These are phyloP conservation scores for Chrysemys picta DNA, from an alignment of 2,113 vertebrate species.

Conservation along the genomic window DNA sequence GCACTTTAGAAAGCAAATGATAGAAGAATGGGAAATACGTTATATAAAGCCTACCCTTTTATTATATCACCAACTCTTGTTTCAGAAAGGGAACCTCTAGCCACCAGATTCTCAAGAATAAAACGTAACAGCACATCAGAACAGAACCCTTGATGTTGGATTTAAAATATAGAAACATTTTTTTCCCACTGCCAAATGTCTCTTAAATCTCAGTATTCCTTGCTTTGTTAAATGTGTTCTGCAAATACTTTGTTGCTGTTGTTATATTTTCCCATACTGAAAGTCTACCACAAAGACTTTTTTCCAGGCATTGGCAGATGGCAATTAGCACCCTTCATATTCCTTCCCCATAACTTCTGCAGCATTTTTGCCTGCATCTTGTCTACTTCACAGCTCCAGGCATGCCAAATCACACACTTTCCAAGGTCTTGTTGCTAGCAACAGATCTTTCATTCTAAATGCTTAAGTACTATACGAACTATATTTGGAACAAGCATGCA, in stretches of 20 bases:
- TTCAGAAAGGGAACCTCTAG: conserved; percentile 2
- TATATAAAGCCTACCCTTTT: neutral
- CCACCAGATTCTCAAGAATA: neutral
- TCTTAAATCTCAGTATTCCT: conserved; percentile 40
- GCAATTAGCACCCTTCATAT: conserved; percentile 75
- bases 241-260: conserved; percentile 63
- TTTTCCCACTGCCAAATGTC: conserved; percentile 56
- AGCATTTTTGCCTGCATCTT: conserved; percentile 69
- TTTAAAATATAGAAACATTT: conserved; percentile 43
- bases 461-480: conserved; percentile 68
- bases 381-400: conserved; percentile 76
- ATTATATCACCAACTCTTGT: neutral
- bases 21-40: neutral
- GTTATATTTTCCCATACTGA: conserved; percentile 66
- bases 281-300: conserved; percentile 68
- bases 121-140: conserved; percentile 29
- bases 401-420: conserved; percentile 74
- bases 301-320: conserved; percentile 72
- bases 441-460: conserved; percentile 73
- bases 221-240: conserved; percentile 60
- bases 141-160: conserved; percentile 40
- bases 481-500: conserved; percentile 76
- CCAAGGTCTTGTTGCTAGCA: conserved; percentile 79
- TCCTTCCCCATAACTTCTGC: conserved; percentile 72
- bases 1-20: neutral